phyloP scores from a whole-genome alignment of 2,888 invertebrate genomes.

The Sipha maydis region DNA sequence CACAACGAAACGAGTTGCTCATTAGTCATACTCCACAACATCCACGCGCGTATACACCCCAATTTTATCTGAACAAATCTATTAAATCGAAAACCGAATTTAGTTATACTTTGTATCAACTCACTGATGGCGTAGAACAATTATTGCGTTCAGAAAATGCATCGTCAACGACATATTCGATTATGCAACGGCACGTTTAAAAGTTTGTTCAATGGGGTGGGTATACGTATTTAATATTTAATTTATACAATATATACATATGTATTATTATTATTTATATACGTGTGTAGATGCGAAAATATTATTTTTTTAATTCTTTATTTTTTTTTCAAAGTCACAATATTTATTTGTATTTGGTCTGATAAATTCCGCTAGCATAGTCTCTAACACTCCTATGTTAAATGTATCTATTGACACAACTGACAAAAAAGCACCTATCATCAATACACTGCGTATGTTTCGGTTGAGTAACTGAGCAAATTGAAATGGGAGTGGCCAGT shows the following conservation, averaged over 20 bases:
- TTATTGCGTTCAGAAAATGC: background rate
- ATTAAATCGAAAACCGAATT: background rate
- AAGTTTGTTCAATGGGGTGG: constrained; percentile 17
- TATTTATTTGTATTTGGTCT: constrained; percentile 38
- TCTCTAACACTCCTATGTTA: constrained; percentile 32
- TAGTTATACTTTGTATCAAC: background rate
- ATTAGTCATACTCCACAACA: background rate
- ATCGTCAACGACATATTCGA: background rate
- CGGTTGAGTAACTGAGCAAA: constrained; percentile 53
- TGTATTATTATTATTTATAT: background rate
- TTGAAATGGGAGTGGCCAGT: constrained; percentile 56
- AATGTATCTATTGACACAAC: constrained; percentile 39
- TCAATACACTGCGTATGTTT: constrained; percentile 3
- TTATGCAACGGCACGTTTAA: constrained; percentile 19
- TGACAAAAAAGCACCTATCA: constrained; percentile 39
- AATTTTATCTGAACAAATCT: background rate
- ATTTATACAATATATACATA: no score
- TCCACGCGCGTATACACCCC: background rate
- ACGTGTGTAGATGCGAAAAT: constrained; percentile 7
- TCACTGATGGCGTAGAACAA: background rate
- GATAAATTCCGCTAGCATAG: constrained; percentile 30
- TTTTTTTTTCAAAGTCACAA: constrained; percentile 12
- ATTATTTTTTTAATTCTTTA: constrained; percentile 4
- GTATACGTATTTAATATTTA: background rate
- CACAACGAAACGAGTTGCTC: background rate